phyloP scores from a whole-genome alignment of 2,888 invertebrate species.

The Resseliella maxima region DNA sequence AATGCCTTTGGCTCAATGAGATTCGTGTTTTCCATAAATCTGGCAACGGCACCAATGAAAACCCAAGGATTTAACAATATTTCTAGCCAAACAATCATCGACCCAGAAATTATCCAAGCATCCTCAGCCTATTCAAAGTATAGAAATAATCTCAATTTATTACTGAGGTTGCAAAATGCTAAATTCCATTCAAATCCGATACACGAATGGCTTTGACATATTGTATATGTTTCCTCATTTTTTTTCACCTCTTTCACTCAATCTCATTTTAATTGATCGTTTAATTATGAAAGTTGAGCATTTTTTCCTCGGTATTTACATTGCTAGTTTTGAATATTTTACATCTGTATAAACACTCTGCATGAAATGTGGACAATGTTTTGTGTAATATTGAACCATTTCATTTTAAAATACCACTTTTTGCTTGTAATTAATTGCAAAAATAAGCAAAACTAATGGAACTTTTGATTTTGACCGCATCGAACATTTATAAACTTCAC shows the following conservation, averaged over 20 bases:
- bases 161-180: background rate
- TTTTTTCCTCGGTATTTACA: background rate
- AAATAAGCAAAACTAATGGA: background rate
- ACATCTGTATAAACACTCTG: background rate
- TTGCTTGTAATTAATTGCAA: background rate
- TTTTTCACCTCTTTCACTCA: background rate
- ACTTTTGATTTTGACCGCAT: background rate
- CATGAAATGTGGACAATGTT: background rate
- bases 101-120: background rate
- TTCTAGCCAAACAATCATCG: background rate
- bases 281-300: slow-evolving; percentile 39
- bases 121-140: background rate
- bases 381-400: background rate
- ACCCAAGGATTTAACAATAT: background rate
- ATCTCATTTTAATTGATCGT: background rate
- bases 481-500: background rate
- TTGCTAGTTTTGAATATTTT: slow-evolving; percentile 18
- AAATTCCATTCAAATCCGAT: background rate
- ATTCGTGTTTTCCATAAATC: slow-evolving; percentile 25
- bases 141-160: background rate
- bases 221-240: background rate
- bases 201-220: background rate
- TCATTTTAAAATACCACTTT: background rate
- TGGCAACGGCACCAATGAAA: background rate
- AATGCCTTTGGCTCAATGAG: background rate